Conservation (phyloP, 2,113 vertebrate species). For the Nanger granti region DNA sequence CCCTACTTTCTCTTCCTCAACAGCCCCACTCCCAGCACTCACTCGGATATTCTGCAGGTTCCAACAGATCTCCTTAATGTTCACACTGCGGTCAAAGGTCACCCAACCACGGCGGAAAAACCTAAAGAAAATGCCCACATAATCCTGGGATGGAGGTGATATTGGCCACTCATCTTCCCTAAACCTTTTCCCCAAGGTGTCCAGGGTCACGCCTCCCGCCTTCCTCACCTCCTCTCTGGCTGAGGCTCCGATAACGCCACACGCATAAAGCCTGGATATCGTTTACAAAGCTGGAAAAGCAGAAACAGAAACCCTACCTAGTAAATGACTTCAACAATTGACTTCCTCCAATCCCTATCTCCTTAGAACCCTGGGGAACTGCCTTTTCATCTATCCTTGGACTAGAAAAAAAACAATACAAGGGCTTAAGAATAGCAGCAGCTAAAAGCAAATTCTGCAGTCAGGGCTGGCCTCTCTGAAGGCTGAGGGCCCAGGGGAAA, state of each 20-base stretch:
- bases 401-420: not conserved
- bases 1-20: not conserved
- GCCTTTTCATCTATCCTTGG: not conserved
- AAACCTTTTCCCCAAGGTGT: not conserved
- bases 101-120: slow-evolving; percentile 93
- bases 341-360: not conserved
- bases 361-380: not conserved
- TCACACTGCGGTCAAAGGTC: slow-evolving; percentile 90
- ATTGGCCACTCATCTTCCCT: not conserved
- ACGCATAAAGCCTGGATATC: slow-evolving; percentile 90
- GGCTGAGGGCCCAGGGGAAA: not conserved
- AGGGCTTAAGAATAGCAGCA: not conserved
- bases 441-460: not conserved
- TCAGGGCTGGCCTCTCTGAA: not conserved
- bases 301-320: not conserved
- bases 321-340: not conserved
- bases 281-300: slow-evolving; percentile 83
- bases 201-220: not conserved
- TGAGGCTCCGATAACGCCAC: slow-evolving; percentile 92
- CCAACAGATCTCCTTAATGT: slow-evolving; percentile 96
- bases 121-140: slow-evolving; percentile 66
- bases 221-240: slow-evolving; percentile 86
- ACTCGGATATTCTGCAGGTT: slow-evolving; percentile 94
- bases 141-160: not conserved
- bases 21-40: slow-evolving; percentile 43